Conservation (phyloP, 2,888 invertebrate genomes). For the Tyria jacobaeae region DNA sequence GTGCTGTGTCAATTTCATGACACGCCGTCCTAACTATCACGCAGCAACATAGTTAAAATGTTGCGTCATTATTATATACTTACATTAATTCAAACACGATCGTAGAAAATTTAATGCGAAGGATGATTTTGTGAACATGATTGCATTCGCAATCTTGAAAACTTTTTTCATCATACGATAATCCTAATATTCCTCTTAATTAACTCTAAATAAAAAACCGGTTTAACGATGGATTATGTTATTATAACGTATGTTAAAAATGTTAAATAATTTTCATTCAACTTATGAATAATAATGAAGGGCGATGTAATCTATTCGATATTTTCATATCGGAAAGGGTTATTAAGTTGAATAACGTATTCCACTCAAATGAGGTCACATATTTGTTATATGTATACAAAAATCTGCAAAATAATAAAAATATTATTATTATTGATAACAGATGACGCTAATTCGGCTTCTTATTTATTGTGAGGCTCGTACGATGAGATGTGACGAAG, state of each 20-base stretch:
- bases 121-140: constrained; percentile 26
- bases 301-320: not conserved
- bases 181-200: not conserved
- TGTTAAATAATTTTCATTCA: not conserved
- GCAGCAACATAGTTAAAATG: constrained; percentile 40
- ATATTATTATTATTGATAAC: constrained; percentile 20
- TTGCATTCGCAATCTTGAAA: constrained; percentile 52
- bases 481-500: constrained; percentile 47
- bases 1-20: not conserved
- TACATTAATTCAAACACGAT: constrained; percentile 20
- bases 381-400: constrained; percentile 28
- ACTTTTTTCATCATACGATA: constrained; percentile 57
- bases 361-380: constrained; percentile 37
- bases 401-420: constrained; percentile 32
- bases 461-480: constrained; percentile 49
- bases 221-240: not conserved
- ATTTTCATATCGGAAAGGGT: constrained; percentile 3
- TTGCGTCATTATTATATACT: constrained; percentile 58
- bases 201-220: not conserved
- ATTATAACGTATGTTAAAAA: not conserved
- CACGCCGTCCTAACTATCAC: not conserved
- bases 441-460: constrained; percentile 32
- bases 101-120: constrained; percentile 18
- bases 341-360: constrained; percentile 9
- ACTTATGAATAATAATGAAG: not conserved